Evolutionary conservation across 2,888 invertebrate genomes (phyloP), one percentile per base, ranked within the genome.

Genomic region (Loripinus fragilis): DNA sequence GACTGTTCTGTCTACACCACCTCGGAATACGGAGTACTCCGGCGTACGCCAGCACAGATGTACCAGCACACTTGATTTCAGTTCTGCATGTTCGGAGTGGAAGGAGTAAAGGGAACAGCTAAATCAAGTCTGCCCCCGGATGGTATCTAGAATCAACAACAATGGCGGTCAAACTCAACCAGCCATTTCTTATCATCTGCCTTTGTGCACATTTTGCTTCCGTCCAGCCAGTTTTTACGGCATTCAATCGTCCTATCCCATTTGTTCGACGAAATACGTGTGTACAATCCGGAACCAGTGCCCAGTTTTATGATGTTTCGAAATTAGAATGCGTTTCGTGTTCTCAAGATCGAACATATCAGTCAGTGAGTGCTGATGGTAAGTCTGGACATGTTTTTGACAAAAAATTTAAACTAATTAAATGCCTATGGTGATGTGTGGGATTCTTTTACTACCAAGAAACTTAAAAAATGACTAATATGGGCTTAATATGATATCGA

Each of bases 271-370:
- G 67, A 38, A 60, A 68, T 23, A 81, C 79, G 64, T 89, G 89
- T 68, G 81, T 78, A 35, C 82, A 87, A 77, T 76, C 72, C 41
- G 75, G 71, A 41, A 74, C 71, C 41, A 20, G 68, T 67, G 82
- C 80, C 48, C 86, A 91, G 74, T 92, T 86, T 83, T 92, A 85
- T 76, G 90, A 92, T 73, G 83, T 87, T 15, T 80, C 88, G 15
- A 81, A 83, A 69, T 64, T 92, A 71, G 74, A 75, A 45, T 92
- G 92, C 74, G 55, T 69, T 30, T 38, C 52, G 10, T 91, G 91
- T 76, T 78, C 86, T 15, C 83, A 88, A 78, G 85, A 85, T 74
- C 81, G 71, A 12, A 85, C 87, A 20, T 72, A 83, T 23, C 91
- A 91, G 77, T 83, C 73, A 5, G 77, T 81, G 20, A 90, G 88